These are phyloP conservation scores for Synergus itoensis DNA, from an alignment of 2,888 invertebrate species.

Conservation along the genomic window DNA sequence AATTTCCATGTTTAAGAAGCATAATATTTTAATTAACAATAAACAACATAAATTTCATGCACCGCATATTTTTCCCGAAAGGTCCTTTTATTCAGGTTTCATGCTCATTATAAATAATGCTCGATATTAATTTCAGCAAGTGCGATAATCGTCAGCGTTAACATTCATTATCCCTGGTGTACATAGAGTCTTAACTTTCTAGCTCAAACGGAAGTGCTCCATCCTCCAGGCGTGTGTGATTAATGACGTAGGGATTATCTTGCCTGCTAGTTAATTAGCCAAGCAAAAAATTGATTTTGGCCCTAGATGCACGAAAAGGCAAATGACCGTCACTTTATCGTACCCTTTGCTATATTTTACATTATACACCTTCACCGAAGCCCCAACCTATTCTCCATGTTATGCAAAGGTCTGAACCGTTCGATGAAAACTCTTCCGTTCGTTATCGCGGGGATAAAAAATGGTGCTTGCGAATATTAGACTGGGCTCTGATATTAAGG, in stretches of 20 bases:
- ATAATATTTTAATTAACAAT: slow-evolving; percentile 30
- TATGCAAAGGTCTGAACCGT: not conserved
- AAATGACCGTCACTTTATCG: slow-evolving; percentile 33
- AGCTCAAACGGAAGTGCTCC: slow-evolving; percentile 56
- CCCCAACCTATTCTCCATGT: not conserved
- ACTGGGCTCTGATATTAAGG: slow-evolving; percentile 60
- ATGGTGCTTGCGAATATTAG: slow-evolving; percentile 63
- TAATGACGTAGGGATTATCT: slow-evolving; percentile 58
- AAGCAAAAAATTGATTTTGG: slow-evolving; percentile 55
- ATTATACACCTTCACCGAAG: not conserved
- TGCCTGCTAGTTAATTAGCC: slow-evolving; percentile 55
- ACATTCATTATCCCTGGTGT: slow-evolving; percentile 36
- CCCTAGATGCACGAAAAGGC: slow-evolving; percentile 49
- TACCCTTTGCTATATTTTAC: not conserved
- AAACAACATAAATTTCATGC: slow-evolving; percentile 12
- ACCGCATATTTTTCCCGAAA: not conserved
- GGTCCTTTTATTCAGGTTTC: slow-evolving; percentile 19
- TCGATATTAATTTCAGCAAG: slow-evolving; percentile 37
- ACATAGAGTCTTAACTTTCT: slow-evolving; percentile 50
- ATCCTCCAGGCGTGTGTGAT: slow-evolving; percentile 54
- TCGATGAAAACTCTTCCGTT: slow-evolving; percentile 57
- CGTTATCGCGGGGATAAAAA: slow-evolving; percentile 65
- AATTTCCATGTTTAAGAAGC: not conserved
- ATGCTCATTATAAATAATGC: slow-evolving; percentile 40
- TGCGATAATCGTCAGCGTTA: slow-evolving; percentile 40